Evolutionary conservation across 2,888 invertebrate species (phyloP).

Genomic region (Nomada ruficornis): DNA sequence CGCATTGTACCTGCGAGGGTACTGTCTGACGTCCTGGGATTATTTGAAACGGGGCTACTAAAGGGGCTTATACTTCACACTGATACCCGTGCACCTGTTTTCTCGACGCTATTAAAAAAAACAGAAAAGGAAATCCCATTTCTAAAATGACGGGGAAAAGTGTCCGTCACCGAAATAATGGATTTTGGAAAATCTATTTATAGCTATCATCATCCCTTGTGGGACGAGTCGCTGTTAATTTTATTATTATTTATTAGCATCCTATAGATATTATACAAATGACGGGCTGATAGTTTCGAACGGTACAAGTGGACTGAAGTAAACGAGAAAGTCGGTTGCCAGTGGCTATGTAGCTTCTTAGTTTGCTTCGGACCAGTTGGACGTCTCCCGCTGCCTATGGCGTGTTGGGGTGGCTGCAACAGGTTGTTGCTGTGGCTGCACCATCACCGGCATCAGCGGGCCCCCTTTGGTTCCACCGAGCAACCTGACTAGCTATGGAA

Average conservation of each 20-base stretch:
- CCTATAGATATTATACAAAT: too few relatives aligned
- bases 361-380: conserved; percentile 62
- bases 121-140: too few relatives aligned
- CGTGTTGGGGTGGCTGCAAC: conserved; percentile 77
- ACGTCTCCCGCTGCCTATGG: conserved; percentile 70
- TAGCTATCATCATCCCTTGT: not conserved
- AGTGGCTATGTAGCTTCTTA: conserved; percentile 54
- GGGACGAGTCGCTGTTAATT: too few relatives aligned
- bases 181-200: not conserved
- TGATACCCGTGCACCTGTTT: conserved; percentile 43
- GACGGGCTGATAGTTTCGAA: conserved; percentile 13
- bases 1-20: conserved; percentile 33
- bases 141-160: too few relatives aligned
- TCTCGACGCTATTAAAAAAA: not conserved
- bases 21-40: conserved; percentile 4
- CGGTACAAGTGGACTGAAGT: conserved; percentile 24
- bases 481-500: conserved; percentile 36
- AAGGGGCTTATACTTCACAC: conserved; percentile 4
- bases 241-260: too few relatives aligned
- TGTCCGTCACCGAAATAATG: too few relatives aligned
- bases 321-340: conserved; percentile 45
- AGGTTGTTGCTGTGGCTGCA: conserved; percentile 74
- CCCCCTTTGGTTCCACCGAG: conserved; percentile 62
- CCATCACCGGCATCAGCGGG: conserved; percentile 55
- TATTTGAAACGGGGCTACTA: conserved; percentile 19